Base-by-base conservation (phyloP, 2,888 invertebrate species). In the Leuctra nigra region DNA sequence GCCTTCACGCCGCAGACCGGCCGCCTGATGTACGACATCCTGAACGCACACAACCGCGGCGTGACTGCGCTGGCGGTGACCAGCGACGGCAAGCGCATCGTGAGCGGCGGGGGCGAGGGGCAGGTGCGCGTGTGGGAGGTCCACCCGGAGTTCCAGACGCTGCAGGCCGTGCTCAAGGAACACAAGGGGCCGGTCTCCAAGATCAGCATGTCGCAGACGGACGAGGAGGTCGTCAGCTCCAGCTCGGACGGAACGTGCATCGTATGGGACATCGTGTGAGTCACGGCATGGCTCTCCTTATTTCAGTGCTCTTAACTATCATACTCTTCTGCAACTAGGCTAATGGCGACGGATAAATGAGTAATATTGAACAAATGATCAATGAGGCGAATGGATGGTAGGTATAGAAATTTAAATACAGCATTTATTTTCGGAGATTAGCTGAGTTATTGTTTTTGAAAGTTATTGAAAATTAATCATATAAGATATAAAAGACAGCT, bases 241-340 rank as follows among this genome's bases (percentile, higher is more conserved):
- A 90, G 92, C 44, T 86, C 86, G 0, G 96, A 96, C 72, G 95
- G 96, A 11, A 90, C 92, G 2, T 91, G 91, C 68, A 91, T 96
- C 63, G 84, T 96, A 61, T 96, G 96, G 96, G 90, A 94, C 68
- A 75, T 95, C 18, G 72, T 80, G 90, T 90, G 69, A 76, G 75
- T 68, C 35, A 46, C 13, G 35, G 24, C 38, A 6, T 7, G 6
- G n/a, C 29, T 29, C 29, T 6, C 7, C 29, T 6, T 29, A 29
- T n/a, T n/a, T n/a, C n/a, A n/a, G n/a, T n/a, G n/a, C n/a, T n/a
- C n/a, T n/a, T n/a, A n/a, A n/a, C n/a, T n/a, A n/a, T n/a, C n/a
- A n/a, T n/a, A n/a, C n/a, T n/a, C n/a, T n/a, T n/a, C n/a, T n/a
- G n/a, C n/a, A n/a, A n/a, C n/a, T n/a, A n/a, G n/a, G n/a, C n/a